These are phyloP conservation scores for Stegostoma tigrinum DNA, from an alignment of 2,113 vertebrate genomes.

Conservation along the genomic window DNA sequence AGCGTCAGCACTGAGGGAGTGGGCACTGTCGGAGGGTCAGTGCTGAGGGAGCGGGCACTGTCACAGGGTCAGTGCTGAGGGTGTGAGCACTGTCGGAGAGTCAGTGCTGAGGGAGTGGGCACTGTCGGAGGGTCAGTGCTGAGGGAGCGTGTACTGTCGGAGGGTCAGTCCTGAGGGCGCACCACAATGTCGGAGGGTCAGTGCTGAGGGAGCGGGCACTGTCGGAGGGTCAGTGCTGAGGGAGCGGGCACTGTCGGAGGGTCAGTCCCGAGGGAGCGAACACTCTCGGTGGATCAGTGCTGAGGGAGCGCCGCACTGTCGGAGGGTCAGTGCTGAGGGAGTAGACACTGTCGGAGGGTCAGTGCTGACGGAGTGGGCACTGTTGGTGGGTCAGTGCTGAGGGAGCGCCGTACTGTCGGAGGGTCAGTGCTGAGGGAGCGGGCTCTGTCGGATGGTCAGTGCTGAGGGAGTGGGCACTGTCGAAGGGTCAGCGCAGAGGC, in stretches of 20 bases:
- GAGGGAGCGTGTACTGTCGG: too few species aligned
- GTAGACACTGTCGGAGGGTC: not conserved
- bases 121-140: too few species aligned
- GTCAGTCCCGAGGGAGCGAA: not conserved
- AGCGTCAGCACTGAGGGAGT: not conserved
- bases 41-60: not conserved
- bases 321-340: not conserved
- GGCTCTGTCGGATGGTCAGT: not conserved
- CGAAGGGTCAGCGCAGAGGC: not conserved
- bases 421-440: too few species aligned
- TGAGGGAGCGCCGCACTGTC: too few species aligned
- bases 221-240: too few species aligned
- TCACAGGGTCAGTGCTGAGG: not conserved
- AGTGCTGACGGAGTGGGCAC: not conserved
- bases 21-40: not conserved
- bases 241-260: not conserved
- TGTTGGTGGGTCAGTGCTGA: too few species aligned
- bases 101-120: not conserved
- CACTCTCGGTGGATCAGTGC: too few species aligned
- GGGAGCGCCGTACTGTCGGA: not conserved
- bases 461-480: not conserved
- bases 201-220: not conserved
- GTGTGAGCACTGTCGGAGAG: not conserved
- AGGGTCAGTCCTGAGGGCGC: not conserved
- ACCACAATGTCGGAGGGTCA: not conserved